Base-by-base conservation (phyloP, 2,113 vertebrate genomes). In the Pluvialis apricaria region DNA sequence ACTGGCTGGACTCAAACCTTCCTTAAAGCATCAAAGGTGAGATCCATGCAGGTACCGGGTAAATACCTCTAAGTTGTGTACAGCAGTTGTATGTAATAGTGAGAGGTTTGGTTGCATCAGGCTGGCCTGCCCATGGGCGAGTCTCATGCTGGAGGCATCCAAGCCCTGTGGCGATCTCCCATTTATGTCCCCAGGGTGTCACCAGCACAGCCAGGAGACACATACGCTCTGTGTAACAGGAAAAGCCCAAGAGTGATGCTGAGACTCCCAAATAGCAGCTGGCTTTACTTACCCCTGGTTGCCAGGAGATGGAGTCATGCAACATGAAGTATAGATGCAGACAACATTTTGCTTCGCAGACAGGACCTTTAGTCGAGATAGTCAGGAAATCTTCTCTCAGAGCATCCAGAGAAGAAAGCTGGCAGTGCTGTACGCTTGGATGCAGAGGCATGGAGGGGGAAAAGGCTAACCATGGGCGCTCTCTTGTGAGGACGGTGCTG, bases 301-400 rank as follows among this genome's bases (percentile, higher is more conserved):
- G 76, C 95, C 95, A 97, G 94, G 93, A 97, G 93, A 91, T 93
- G 95, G 92, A 97, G 95, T 87, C 66, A 4, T 91, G 81, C 92
- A 79, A 92, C 86, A 13, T 32, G 70, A 80, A 94, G 82, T 73
- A 86, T 17, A 77, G 38, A 55, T 24, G 47, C 72, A 91, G 62
- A 44, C 25, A 85, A 22, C 4, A 16, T 55, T 94, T 38, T 82
- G 22, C 78, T 73, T 88, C 2, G 0, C 7, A 54, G 65, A 13
- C 21, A 16, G 28, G 42, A 8, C 13, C 55, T 85, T 86, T 15
- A 61, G 25, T 40, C 18, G 40, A 73, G 29, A 28, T 66, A 73
- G 26, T 82, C 44, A 36, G 58, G 83, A 69, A 58, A 55, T 52
- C 22, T 71, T 80, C 64, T 36, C 49, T 62, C 26, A 15, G 68